Evolutionary conservation across 2,797 vertebrate species (phyloP), one percentile per base, ranked within the genome.

Genomic region (Lagocephalus sceleratus): DNA sequence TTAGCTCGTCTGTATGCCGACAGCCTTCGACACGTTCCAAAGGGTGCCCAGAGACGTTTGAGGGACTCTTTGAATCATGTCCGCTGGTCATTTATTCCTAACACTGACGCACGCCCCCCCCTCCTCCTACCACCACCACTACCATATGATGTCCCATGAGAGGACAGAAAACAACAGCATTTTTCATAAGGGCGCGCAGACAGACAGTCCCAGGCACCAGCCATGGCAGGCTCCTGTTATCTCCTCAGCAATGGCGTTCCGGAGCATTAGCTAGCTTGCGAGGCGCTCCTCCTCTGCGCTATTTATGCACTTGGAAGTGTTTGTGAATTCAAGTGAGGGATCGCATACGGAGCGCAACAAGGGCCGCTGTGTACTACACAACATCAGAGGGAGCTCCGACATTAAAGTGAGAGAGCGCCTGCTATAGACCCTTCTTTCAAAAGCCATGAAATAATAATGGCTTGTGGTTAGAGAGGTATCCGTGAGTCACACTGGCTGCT

Each of bases 401-500:
- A 89, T 87, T 87, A 87, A 88, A 91, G 89, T 85, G 86, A 68
- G 76, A 80, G 87, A 81, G 78, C 72, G 78, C 66, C 75, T 69
- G 76, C 85, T 80, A 85, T 83, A 88, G 87, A 87, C 88, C 87
- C 88, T 80, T 87, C 90, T 90, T 90, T 90, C 88, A 90, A 90
- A 91, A 86, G 84, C 88, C 87, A 91, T 91, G 89, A 91, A 92
- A 92, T 91, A 92, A 91, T 91, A 91, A 91, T 89, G 90, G 86
- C 72, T 89, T 89, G 90, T 89, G 90, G 88, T 90, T 92, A 88
- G 87, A 88, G 85, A 88, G 85, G 84, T 90, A 90, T 89, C 86
- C 79, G 79, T 82, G 86, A 91, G 88, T 90, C 88, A 91, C 87
- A 90, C 86, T 88, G 82, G 85, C 88, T 91, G 89, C 86, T 90